Conservation (phyloP, 1,140 invertebrate genomes). For the Teleogryllus occipitalis region DNA sequence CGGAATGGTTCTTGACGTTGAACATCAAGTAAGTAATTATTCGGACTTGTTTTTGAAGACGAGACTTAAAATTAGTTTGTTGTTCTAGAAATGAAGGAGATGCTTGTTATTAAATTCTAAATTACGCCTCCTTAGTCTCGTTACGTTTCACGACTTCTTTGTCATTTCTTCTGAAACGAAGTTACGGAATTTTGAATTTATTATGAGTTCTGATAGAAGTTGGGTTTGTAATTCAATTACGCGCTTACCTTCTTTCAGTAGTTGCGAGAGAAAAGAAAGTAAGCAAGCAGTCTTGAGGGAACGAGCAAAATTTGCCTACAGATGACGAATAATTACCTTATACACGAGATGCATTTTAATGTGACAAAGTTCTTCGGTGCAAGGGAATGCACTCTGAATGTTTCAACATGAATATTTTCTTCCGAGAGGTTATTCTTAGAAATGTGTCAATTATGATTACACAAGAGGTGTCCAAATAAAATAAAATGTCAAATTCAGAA, state of each 20-base stretch:
- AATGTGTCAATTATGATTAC: no score
- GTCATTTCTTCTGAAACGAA: not conserved
- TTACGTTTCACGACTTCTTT: not conserved
- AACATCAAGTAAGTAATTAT: not conserved
- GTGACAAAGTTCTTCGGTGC: no score
- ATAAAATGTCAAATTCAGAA: no score
- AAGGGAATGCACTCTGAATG: no score
- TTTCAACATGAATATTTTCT: no score
- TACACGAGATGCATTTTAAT: no score
- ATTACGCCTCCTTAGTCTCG: not conserved
- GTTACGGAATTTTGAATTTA: not conserved
- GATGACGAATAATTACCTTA: no score
- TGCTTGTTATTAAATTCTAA: slow-evolving; percentile 2
- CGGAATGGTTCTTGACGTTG: not conserved
- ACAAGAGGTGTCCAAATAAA: no score
- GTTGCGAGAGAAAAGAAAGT: not conserved
- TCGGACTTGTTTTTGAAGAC: not conserved
- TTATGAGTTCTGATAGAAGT: not conserved
- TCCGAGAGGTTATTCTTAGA: no score
- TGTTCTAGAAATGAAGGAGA: not conserved
- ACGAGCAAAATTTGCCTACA: no score
- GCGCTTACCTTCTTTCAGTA: not conserved
- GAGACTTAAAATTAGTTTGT: not conserved
- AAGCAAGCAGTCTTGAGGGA: no score
- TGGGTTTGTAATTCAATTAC: not conserved